Base-by-base conservation (phyloP, 2,797 vertebrate species). In the Sarcophilus harrisii region DNA sequence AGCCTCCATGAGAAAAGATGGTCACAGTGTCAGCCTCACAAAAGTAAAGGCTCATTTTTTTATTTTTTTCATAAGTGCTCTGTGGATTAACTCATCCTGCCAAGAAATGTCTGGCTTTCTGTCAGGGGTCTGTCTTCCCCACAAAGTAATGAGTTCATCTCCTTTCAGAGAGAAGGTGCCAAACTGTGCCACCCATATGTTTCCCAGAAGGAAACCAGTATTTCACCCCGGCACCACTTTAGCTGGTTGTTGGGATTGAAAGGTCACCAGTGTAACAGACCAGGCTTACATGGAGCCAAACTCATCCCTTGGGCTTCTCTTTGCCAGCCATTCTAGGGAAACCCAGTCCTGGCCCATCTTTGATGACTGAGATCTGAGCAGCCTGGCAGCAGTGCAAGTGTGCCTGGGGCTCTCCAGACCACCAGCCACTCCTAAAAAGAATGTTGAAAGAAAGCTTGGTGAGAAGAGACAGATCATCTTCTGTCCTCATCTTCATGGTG, bases 81-180 rank as follows among this genome's bases (percentile, higher is more conserved):
- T 45, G 27, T 62, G 52, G 60, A 93, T 93, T 87, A 21, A 58
- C 30, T 73, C 49, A n/a, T 12, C 60, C 60, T 55, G 29, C 59
- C 92, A 92, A 30, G 14, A 55, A 28, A 18, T 54, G 16, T 14
- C 62, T n/a, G 24, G 54, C 92, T 93, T n/a, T 32, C 32, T 38
- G 10, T 57, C 60, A 9, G 21, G 32, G 24, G 66, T n/a, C 55
- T 24, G 3, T 54, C 62, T 32, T 32, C 90, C 16, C 32, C 28
- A 55, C 52, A 14, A 90, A 90, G 73, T 81, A 81, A 55, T 52
- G 90, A 90, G 49, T 90, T 90, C 90, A 90, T 52, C 90, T 90
- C 90, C 28, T 38, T 90, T 90, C n/a, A 52, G 32, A 54, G 55
- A n/a, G 52, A 90, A 55, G 18, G 13, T 90, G 28, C 49, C 54